These are phyloP conservation scores for Sinocyclocheilus anophthalmus DNA, from an alignment of 2,113 vertebrate genomes.

Conservation along the genomic window DNA sequence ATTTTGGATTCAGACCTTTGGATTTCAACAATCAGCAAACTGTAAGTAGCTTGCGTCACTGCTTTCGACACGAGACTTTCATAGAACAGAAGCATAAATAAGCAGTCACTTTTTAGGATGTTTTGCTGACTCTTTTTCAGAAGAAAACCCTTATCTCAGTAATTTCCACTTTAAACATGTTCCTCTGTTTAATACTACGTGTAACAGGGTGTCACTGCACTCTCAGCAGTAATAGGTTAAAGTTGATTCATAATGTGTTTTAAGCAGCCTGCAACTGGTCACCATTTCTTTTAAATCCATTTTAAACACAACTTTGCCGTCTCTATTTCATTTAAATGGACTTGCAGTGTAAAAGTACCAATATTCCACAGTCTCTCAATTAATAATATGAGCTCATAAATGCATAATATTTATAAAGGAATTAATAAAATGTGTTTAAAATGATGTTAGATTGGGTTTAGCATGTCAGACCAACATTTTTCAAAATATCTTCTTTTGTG, in stretches of 20 bases:
- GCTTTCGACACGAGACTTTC: neutral
- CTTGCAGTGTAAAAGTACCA: neutral
- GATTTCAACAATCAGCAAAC: no score
- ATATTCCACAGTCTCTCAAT: no score
- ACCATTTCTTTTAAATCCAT: neutral
- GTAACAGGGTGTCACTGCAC: neutral
- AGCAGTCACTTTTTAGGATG: neutral
- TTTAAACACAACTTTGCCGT: neutral
- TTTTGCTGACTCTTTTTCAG: neutral
- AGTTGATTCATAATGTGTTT: neutral
- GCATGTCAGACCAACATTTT: no score
- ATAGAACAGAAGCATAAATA: neutral
- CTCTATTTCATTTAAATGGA: constrained; percentile 29
- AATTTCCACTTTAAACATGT: neutral
- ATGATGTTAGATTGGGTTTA: no score
- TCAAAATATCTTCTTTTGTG: no score
- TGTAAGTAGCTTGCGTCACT: neutral
- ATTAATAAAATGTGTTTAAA: no score
- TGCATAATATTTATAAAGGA: no score
- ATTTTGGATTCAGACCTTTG: no score
- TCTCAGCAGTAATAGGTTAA: neutral
- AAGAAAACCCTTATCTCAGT: neutral
- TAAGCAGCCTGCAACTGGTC: neutral
- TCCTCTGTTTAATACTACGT: neutral
- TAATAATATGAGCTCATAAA: no score